A percentile compares a stretch with the other conserved stretches of the same genome.
phyloP scores from a whole-genome alignment of 2,113 vertebrate species.

The Brachypteracias leptosomus region DNA sequence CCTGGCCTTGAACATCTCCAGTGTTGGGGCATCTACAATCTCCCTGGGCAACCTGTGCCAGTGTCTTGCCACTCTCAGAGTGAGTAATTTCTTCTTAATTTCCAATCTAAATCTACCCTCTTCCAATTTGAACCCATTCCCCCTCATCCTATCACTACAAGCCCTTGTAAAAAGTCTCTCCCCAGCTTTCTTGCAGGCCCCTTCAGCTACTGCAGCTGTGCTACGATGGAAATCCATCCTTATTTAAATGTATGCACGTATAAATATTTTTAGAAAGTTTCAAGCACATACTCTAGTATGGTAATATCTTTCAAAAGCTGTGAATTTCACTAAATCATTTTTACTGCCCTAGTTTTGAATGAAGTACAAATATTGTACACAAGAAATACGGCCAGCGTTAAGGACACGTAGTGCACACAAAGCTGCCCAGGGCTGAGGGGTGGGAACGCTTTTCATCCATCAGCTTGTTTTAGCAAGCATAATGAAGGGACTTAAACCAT shows the following conservation, averaged over 20 bases:
- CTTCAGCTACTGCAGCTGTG: background rate
- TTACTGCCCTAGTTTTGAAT: background rate
- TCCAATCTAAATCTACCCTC: too few species aligned
- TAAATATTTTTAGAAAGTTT: conserved; percentile 9
- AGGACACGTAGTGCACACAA: background rate
- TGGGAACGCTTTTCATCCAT: background rate
- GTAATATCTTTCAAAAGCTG: background rate
- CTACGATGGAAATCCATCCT: background rate
- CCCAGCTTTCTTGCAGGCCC: too few species aligned
- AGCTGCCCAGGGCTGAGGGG: background rate
- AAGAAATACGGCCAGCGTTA: rapidly evolving
- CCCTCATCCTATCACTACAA: too few species aligned
- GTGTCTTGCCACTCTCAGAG: too few species aligned
- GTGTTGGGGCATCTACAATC: too few species aligned
- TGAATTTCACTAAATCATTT: background rate
- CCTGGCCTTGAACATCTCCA: too few species aligned
- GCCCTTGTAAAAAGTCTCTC: too few species aligned
- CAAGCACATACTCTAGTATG: background rate
- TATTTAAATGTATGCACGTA: background rate
- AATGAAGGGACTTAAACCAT: background rate
- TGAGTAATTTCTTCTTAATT: too few species aligned
- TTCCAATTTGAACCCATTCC: too few species aligned
- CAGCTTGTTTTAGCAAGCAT: background rate
- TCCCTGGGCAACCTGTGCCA: too few species aligned
- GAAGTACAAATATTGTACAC: background rate